Base-by-base conservation (phyloP, 2,888 invertebrate genomes). In the Apantesis nais region DNA sequence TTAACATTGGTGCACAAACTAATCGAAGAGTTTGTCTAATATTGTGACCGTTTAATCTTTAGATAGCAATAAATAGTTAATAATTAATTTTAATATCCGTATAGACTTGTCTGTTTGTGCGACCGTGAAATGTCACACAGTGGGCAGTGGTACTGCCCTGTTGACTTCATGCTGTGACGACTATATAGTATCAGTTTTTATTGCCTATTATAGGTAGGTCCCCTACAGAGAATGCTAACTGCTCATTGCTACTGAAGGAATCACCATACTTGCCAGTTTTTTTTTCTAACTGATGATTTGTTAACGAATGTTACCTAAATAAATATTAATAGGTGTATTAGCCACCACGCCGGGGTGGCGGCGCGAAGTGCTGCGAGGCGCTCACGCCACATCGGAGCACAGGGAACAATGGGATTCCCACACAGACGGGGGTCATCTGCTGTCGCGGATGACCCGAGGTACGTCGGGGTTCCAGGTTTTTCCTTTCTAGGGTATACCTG, bases 101-200 rank as follows among this genome's bases (percentile, higher is more conserved):
- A 48, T 19, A 48, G 7, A 48, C 16, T 22, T 8, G 8, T 16
- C 29, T 8, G 16, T 16, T 29, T 58, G 2, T 58, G 16, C 58
- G 29, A 58, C 58, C 58, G 58, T 58, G 58, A 58, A 52, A 5
- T 52, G 48, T 52, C 58, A 58, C 58, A 25, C 55, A 29, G 58
- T 58, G 7, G 58, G 58, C 12, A 29, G 29, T 58, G 16, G 58
- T 16, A 16, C 16, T 5, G 7, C 29, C 29, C 16, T 29, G 29
- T 58, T 5, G 25, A 29, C 16, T 7, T 58, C 58, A 3, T 58
- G 58, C 29, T 58, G 58, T 58, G 58, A 29, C 29, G 29, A 16
- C 16, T 58, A 29, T 29, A 29, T 14, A 58, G 25, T 5, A 29
- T 29, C 11, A 16, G 29, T 55, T 25, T 29, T 58, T 58, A 58